phyloP scores from a whole-genome alignment of 2,113 vertebrate species.

The Pandion haliaetus region DNA sequence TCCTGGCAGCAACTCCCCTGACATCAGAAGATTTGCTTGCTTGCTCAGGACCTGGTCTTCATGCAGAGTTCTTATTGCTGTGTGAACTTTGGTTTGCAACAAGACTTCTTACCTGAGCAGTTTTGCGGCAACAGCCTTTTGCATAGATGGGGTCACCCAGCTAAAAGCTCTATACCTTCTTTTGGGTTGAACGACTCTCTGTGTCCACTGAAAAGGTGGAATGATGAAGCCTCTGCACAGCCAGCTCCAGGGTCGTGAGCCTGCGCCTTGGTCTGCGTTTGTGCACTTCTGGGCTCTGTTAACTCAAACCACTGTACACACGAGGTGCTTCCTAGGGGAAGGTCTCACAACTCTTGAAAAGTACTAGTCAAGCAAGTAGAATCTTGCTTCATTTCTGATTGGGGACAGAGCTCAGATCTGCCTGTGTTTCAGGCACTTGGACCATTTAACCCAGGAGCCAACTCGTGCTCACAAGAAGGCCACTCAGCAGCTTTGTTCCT shows the following conservation, averaged over 20 bases:
- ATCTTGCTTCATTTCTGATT: neutral
- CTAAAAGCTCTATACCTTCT: neutral
- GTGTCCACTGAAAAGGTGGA: neutral
- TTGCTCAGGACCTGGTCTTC: neutral
- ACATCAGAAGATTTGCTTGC: neutral
- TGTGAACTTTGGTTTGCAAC: neutral
- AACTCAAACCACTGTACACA: neutral
- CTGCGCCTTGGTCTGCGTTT: neutral
- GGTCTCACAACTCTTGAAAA: neutral
- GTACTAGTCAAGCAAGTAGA: neutral
- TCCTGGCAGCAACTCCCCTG: neutral
- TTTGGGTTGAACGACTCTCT: fast-evolving
- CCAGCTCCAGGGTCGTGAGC: neutral
- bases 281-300: neutral
- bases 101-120: neutral
- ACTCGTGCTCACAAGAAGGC: neutral
- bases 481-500: neutral
- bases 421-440: neutral
- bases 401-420: neutral
- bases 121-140: neutral
- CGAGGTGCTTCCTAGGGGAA: neutral
- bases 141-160: fast-evolving
- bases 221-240: neutral
- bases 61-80: neutral
- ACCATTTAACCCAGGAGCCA: neutral